phyloP scores from a whole-genome alignment of 2,888 invertebrate genomes.

The Podotricha telesiphe region DNA sequence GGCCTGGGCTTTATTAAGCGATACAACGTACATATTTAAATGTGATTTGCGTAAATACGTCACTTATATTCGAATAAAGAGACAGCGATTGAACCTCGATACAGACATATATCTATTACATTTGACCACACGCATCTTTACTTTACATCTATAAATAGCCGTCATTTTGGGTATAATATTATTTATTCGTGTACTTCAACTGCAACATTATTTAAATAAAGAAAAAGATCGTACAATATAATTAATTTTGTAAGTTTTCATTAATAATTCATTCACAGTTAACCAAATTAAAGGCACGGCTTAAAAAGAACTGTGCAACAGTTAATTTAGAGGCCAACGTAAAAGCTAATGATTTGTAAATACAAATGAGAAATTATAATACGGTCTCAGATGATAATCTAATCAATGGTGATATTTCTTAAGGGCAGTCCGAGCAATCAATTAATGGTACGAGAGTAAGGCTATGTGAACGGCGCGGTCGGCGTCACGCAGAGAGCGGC shows the following conservation, averaged over 20 bases:
- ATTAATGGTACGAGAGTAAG: conserved; percentile 38
- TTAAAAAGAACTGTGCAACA: neutral
- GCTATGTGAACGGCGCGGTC: conserved; percentile 32
- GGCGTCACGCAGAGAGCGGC: conserved; percentile 69
- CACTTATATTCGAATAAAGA: conserved; percentile 46
- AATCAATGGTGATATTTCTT: conserved; percentile 40
- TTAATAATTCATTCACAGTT: neutral
- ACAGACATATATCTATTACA: conserved; percentile 43
- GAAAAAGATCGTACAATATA: neutral
- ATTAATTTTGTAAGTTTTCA: neutral
- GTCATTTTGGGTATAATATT: neutral
- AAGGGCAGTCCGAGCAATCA: conserved; percentile 36
- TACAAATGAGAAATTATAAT: conserved; percentile 34
- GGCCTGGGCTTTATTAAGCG: conserved; percentile 49
- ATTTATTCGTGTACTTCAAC: neutral
- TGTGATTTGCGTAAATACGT: conserved; percentile 68
- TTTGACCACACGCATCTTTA: conserved; percentile 13
- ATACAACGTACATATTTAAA: conserved; percentile 54
- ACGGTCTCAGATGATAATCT: conserved; percentile 37
- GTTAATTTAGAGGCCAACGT: conserved; percentile 8
- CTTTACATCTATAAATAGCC: too few relatives aligned
- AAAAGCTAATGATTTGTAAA: conserved; percentile 25
- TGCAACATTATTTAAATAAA: too few relatives aligned
- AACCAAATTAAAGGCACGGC: neutral
- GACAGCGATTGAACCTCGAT: conserved; percentile 37